Percentiles rank a stretch among this genome's conserved stretches.
Evolutionary conservation across 2,888 invertebrate genomes (phyloP).

Genomic region (Eristalis arbustorum): DNA sequence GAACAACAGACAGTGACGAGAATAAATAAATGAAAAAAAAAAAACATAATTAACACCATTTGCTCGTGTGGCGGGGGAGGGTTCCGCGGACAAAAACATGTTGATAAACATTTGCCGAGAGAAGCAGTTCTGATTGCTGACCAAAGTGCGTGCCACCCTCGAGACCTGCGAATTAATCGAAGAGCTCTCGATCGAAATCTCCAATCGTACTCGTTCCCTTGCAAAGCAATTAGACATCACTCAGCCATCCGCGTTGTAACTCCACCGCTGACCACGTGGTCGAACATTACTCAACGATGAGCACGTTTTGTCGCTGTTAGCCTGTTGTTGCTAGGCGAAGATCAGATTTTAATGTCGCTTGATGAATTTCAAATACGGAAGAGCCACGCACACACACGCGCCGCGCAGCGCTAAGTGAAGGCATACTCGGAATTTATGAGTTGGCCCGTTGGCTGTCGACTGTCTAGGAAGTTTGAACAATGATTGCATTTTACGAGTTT

Average conservation of each 20-base stretch:
- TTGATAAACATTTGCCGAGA: background rate
- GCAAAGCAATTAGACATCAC: background rate
- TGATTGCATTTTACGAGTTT: background rate
- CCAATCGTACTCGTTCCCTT: background rate
- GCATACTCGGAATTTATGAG: background rate
- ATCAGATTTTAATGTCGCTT: background rate
- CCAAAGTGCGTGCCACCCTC: background rate
- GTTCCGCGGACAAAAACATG: background rate
- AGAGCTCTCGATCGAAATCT: background rate
- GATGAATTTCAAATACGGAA: background rate
- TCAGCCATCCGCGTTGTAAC: background rate
- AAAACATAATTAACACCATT: background rate
- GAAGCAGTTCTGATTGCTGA: background rate
- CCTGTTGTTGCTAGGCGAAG: background rate
- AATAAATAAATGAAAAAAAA: too few species aligned
- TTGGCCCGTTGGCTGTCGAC: background rate
- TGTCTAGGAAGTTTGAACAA: background rate
- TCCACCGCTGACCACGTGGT: background rate
- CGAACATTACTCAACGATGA: background rate
- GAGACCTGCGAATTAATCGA: background rate
- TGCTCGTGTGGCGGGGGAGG: background rate
- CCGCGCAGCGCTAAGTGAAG: too few species aligned
- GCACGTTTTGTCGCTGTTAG: background rate
- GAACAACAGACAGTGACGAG: background rate
- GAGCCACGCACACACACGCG: background rate